Base-by-base conservation (phyloP, 64 coral and sea anemone species). In the Porites lutea region DNA sequence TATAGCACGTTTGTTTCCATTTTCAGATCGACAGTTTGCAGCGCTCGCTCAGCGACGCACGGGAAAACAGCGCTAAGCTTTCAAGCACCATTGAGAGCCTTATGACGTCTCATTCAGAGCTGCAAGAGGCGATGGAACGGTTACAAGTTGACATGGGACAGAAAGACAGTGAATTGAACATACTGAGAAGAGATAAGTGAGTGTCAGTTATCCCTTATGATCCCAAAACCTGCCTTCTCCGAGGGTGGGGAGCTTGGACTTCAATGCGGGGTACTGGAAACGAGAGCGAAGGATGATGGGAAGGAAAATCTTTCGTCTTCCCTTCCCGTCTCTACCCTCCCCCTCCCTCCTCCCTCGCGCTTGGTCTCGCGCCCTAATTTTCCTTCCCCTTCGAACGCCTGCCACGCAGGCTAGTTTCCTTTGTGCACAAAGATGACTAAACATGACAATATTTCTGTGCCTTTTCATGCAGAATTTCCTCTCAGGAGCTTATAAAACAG, bases 121-220 rank as follows among this genome's bases (percentile, higher is more conserved):
- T 97, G 2, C 95, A 97, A 73, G 77, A 70, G n/a, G 90, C 92
- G 44, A 71, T 97, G n/a, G 95, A 97, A 52, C 83, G 83, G 7
- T 51, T 97, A 19, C 95, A 97, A 66, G 94, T 92, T 6, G 95
- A 97, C 20, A 78, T 97, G 60, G 95, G 95, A 65, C 88, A 88
- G 74, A 90, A 79, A 73, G 95, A 97, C 47, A 87, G 78, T 6
- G 95, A 97, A 64, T 19, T 97, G 8, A 84, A 76, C 4, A 72
- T 84, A 55, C 82, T 92, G 0, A 84, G 90, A 15, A 74, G 87
- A 71, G 95, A 96, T 46, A 96, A 96, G 95, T 96, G 46, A 84
- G 79, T 83, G 4, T 44, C 37, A n/a, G n/a, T 43, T 81, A 51
- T 37, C 1, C 27, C 27, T 37, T 37, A 37, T 37, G 27, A 1